A percentile compares a stretch with the other conserved stretches of the same genome.
Evolutionary conservation across 2,113 vertebrate genomes (phyloP).

Genomic region (Erythrolamprus reginae): DNA sequence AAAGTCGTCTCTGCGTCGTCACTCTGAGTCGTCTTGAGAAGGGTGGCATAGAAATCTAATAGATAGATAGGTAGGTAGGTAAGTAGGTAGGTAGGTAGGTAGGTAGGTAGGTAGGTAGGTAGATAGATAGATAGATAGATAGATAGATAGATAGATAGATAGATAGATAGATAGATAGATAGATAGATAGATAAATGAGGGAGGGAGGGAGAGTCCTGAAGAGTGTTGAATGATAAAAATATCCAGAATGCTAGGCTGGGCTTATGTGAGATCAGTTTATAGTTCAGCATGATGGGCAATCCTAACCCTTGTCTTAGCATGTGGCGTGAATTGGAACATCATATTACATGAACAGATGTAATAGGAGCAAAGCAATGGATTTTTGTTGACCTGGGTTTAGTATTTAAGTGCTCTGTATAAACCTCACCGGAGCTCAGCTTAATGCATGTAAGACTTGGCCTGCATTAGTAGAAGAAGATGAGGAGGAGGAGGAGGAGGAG

Average conservation of each 20-base stretch:
- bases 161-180: no score
- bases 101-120: no score
- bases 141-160: accelerated
- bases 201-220: no score
- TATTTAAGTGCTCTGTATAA: background rate
- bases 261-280: background rate
- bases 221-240: background rate
- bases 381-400: background rate
- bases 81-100: accelerated
- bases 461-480: background rate
- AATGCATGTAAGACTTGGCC: background rate
- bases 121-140: no score
- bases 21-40: no score
- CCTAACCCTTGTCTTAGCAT: background rate
- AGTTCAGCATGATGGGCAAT: background rate
- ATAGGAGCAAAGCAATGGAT: background rate
- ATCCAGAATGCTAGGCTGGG: background rate
- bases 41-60: no score
- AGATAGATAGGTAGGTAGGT: no score
- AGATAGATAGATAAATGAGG: no score
- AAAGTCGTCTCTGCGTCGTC: no score
- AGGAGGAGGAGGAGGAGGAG: slow-evolving; percentile 34
- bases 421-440: background rate
- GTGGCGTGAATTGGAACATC: background rate
- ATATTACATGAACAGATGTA: background rate